Conservation (phyloP, 2,888 invertebrate genomes). For the Clepsis dumicolana region DNA sequence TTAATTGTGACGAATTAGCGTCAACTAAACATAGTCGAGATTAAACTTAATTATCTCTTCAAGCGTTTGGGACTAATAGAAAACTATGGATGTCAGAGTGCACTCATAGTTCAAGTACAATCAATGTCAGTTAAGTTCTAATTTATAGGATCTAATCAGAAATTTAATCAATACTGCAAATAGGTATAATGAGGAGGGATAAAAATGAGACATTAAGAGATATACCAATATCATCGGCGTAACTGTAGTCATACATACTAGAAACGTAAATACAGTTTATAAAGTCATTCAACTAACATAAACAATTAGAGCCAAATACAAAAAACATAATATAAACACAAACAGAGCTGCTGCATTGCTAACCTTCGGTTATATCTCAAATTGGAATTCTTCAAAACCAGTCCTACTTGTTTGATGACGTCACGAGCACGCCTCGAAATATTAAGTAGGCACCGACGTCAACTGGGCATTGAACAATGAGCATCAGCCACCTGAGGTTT, state of each 20-base stretch:
- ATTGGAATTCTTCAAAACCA: constrained; percentile 38
- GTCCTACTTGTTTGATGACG: constrained; percentile 16
- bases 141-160: too few species aligned
- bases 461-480: constrained; percentile 2
- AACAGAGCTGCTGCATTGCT: constrained; percentile 9
- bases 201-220: background rate
- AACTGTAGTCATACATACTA: background rate
- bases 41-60: background rate
- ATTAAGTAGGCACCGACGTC: constrained; percentile 28
- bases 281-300: background rate
- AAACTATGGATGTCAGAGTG: background rate
- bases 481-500: constrained; percentile 9
- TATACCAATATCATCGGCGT: background rate
- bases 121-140: too few species aligned
- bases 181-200: background rate
- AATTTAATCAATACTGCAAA: too few species aligned
- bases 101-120: background rate
- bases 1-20: background rate
- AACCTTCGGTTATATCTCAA: constrained; percentile 19
- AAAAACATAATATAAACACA: background rate
- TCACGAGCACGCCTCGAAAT: constrained; percentile 39
- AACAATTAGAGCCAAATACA: background rate
- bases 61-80: background rate
- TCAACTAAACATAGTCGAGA: background rate
- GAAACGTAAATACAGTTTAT: background rate